Conservation (phyloP, 2,888 invertebrate species). For the Nematopogon swammerdamellus region DNA sequence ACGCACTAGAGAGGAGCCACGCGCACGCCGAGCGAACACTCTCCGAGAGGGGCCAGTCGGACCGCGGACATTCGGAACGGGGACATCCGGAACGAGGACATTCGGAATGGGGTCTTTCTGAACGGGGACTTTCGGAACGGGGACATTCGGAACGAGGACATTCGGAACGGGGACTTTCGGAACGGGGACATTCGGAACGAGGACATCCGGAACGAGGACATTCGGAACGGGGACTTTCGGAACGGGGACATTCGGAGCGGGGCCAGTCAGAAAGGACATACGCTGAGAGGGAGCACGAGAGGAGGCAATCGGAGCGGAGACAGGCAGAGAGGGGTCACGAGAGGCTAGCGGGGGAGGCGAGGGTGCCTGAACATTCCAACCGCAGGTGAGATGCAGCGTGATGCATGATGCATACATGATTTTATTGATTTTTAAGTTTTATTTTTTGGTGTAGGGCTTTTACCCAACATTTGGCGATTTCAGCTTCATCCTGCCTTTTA, state of each 20-base stretch:
- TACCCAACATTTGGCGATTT: too few relatives aligned
- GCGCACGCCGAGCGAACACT: constrained; percentile 30
- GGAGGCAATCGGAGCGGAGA: constrained; percentile 12
- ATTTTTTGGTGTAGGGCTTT: too few relatives aligned
- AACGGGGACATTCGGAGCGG: constrained; percentile 26
- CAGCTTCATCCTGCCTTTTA: too few relatives aligned
- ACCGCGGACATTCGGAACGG: constrained; percentile 2
- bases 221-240: constrained; percentile 29
- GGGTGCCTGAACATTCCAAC: constrained; percentile 9
- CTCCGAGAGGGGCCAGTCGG: constrained; percentile 7
- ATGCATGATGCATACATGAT: too few relatives aligned
- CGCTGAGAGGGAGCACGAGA: constrained; percentile 3
- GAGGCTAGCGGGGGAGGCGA: constrained; percentile 14
- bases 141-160: constrained; percentile 34
- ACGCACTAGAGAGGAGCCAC: constrained; percentile 35
- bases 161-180: constrained; percentile 26
- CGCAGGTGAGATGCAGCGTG: constrained; percentile 29
- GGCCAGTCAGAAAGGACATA: too few relatives aligned
- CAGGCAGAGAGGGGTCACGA: constrained; percentile 27
- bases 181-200: constrained; percentile 4
- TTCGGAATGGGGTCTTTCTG: constrained; percentile 29
- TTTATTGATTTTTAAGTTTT: too few relatives aligned
- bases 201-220: constrained; percentile 15
- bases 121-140: constrained; percentile 22
- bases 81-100: constrained; percentile 29